Evolutionary conservation across 2,888 invertebrate species (phyloP).

Genomic region (Ecliptopera silaceata): DNA sequence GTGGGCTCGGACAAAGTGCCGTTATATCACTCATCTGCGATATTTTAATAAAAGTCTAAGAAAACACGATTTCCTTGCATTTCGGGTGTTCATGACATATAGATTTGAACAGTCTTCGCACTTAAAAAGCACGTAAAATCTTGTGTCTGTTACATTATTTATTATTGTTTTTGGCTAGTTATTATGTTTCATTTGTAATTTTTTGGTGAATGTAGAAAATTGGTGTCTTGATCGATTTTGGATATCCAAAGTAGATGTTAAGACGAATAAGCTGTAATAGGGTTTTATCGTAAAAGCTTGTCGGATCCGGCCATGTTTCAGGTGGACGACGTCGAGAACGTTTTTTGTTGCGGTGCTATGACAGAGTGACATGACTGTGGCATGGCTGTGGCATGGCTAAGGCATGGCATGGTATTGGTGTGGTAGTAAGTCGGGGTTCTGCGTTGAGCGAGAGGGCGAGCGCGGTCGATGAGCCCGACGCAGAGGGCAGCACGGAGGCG

Average conservation of each 20-base stretch:
- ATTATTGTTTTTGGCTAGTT: no score
- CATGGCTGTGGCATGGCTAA: conserved; percentile 49
- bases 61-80: neutral
- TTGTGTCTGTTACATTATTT: no score
- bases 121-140: no score
- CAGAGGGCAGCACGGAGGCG: conserved; percentile 76
- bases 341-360: conserved; percentile 66
- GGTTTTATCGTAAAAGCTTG: conserved; percentile 6
- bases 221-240: neutral
- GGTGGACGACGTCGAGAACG: conserved; percentile 46
- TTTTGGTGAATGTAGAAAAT: no score
- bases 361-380: conserved; percentile 55
- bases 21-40: conserved; percentile 1
- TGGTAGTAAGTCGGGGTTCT: conserved; percentile 46
- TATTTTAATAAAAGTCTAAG: neutral
- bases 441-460: conserved; percentile 67
- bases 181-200: no score
- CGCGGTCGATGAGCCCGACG: conserved; percentile 81
- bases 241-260: neutral
- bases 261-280: conserved; percentile 4
- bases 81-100: no score
- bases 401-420: conserved; percentile 40
- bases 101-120: no score
- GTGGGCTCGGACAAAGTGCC: conserved; percentile 4
- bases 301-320: neutral